These are phyloP conservation scores for Ptychochromis oligacanthus DNA, from an alignment of 2,113 vertebrate genomes.

Conservation along the genomic window DNA sequence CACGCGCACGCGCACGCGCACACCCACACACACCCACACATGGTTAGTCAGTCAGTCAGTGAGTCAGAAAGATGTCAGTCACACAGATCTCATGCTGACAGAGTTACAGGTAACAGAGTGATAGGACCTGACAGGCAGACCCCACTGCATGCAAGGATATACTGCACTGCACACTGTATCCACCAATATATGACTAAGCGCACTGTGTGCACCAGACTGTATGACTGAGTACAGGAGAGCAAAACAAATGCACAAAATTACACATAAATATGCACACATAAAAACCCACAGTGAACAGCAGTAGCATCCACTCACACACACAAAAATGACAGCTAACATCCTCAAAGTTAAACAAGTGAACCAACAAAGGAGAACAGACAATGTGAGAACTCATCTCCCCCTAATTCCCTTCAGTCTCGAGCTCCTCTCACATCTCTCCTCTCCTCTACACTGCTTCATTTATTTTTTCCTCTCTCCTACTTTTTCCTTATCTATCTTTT, in stretches of 20 bases:
- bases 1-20: no score
- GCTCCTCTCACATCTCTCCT: constrained; percentile 47
- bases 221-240: background rate
- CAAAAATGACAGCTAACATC: constrained; percentile 18
- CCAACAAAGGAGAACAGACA: constrained; percentile 56
- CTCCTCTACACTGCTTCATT: constrained; percentile 28
- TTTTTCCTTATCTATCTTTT: constrained; percentile 53
- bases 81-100: constrained; percentile 51
- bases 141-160: constrained; percentile 25
- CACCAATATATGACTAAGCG: background rate
- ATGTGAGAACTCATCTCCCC: constrained; percentile 54
- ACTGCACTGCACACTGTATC: background rate
- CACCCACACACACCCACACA: constrained; percentile 27
- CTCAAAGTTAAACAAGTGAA: constrained; percentile 55
- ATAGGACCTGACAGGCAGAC: constrained; percentile 53
- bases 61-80: constrained; percentile 58
- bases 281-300: background rate
- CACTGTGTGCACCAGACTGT: background rate
- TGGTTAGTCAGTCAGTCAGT: constrained; percentile 19
- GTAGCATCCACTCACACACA: background rate
- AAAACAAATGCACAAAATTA: background rate
- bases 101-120: constrained; percentile 59
- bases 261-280: background rate
- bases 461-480: constrained; percentile 33
- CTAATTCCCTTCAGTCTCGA: constrained; percentile 55